Evolutionary conservation across 2,113 vertebrate species (phyloP), one percentile per base, ranked within the genome.

Genomic region (Sylvia atricapilla): DNA sequence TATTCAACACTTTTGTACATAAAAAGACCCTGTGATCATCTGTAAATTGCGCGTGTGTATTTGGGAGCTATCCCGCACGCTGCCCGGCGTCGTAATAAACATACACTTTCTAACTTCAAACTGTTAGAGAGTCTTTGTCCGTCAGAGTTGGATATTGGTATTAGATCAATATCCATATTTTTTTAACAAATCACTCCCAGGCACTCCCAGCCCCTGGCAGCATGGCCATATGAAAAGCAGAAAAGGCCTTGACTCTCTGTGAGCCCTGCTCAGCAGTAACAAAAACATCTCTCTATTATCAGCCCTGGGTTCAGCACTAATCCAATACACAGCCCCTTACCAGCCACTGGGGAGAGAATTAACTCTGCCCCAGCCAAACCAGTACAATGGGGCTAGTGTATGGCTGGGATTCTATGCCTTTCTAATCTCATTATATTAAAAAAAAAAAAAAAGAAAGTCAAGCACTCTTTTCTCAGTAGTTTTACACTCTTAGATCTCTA

Each of bases 171-270:
- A n/a, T n/a, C n/a, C n/a, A n/a, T n/a, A n/a, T n/a, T n/a, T n/a
- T n/a, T n/a, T n/a, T n/a, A n/a, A n/a, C n/a, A n/a, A n/a, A n/a
- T n/a, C n/a, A n/a, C 7, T 30, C 20, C 37, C 31, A 33, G 0
- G 1, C 50, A 31, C 11, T 11, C 37, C 44, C 68, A 28, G 52
- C 10, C 24, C 13, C 12, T 60, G 1, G 0, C 15, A 28, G 59
- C 12, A 0, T 4, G 23, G 15, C 37, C 0, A 1, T 3, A 28
- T 0, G 5, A 21, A 58, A 75, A 80, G 20, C 39, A 89, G 53
- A 3, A 60, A 82, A 67, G 16, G 69, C 60, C 77, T 24, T 52
- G 60, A 39, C 33, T 59, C 46, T n/a, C 2, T n/a, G 62, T 21
- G 12, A 82, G 9, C 15, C 11, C 69, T 39, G 24, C 69, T 53